Conservation (phyloP, 2,113 vertebrate genomes). For the Leptobrachium ailaonicum region DNA sequence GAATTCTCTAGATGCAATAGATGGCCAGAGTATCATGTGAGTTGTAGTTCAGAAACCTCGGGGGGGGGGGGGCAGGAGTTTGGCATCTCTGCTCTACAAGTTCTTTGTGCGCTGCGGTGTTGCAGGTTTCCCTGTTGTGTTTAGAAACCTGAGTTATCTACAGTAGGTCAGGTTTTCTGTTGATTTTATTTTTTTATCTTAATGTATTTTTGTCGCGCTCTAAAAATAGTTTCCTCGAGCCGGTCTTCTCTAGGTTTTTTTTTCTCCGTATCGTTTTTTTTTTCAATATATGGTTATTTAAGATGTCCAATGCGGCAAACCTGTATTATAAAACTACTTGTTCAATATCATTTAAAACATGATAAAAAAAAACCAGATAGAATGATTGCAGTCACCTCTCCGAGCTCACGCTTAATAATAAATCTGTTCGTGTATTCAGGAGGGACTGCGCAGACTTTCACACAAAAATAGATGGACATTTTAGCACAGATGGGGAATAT, state of each 20-base stretch:
- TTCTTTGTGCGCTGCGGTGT: no score
- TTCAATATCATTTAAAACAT: constrained; percentile 5
- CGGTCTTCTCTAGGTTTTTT: neutral
- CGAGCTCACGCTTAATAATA: constrained; percentile 19
- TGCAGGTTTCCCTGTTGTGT: no score
- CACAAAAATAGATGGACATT: constrained; percentile 37
- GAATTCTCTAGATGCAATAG: no score
- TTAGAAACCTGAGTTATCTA: neutral
- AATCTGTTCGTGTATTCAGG: constrained; percentile 32
- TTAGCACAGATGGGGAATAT: constrained; percentile 40
- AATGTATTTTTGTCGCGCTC: neutral
- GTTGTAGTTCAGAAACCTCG: no score
- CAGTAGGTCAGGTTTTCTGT: neutral
- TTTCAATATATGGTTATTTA: neutral
- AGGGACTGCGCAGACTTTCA: constrained; percentile 28
- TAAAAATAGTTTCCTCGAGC: neutral
- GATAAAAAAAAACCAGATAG: constrained; percentile 12
- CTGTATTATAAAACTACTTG: neutral
- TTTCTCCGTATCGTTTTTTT: no score
- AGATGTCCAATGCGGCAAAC: neutral
- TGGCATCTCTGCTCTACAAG: no score
- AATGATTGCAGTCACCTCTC: constrained; percentile 31
- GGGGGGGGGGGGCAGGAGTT: no score
- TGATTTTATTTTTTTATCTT: neutral
- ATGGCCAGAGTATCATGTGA: no score